Evolutionary conservation across 2,113 vertebrate species (phyloP).

Genomic region (Damaliscus lunatus): DNA sequence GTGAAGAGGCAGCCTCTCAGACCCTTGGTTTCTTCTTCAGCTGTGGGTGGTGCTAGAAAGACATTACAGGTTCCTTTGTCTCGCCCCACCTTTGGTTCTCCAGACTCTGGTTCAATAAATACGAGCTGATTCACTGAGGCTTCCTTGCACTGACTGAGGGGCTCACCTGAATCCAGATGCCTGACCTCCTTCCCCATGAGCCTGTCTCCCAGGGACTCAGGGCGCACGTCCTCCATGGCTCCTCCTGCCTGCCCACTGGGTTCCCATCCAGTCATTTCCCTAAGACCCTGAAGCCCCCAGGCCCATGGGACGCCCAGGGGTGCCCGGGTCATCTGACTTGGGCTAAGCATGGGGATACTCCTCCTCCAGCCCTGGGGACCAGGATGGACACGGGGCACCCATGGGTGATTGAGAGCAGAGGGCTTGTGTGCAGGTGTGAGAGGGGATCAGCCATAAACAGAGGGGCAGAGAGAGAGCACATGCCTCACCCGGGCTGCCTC

Average conservation of each 20-base stretch:
- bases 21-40: background rate
- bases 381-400: rapidly evolving
- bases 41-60: too few relatives aligned
- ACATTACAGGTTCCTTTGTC: background rate
- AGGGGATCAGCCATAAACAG: background rate
- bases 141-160: background rate
- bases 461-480: background rate
- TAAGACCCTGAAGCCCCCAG: background rate
- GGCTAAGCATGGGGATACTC: rapidly evolving
- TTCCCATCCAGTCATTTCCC: rapidly evolving
- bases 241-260: rapidly evolving
- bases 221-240: background rate
- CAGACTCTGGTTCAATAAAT: background rate
- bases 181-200: background rate
- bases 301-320: rapidly evolving
- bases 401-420: background rate
- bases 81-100: background rate
- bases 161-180: background rate
- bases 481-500: background rate
- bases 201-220: background rate
- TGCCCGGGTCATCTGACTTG: rapidly evolving
- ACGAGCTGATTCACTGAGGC: background rate
- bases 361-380: too few relatives aligned
- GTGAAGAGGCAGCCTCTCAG: background rate
- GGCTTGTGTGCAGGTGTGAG: background rate